Evolutionary conservation across 35 echinoderm and acorn worm species (phyloP), one percentile per base, ranked within the genome.

Genomic region (Stichopus chloronotus): DNA sequence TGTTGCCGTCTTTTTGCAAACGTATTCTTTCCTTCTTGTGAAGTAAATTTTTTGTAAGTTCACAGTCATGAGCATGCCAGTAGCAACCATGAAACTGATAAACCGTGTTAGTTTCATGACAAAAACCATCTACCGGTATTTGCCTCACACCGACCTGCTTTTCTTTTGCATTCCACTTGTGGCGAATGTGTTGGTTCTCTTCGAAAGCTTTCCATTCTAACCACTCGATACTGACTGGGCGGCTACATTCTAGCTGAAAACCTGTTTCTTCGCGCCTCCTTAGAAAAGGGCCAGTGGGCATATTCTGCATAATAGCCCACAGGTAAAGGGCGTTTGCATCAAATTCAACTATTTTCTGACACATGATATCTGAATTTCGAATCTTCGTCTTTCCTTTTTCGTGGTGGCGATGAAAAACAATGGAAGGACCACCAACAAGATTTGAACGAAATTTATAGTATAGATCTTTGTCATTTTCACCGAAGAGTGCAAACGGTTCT

Each of bases 241-340:
- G 93, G 10, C 56, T 94, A 52, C 13, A 71, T 87, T 95, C 90
- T 19, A 24, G 24, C 9, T 43, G 84, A 81, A 56, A 88, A 63
- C 72, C 59, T 53, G 85, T 72, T 78, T 88, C 93, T n/a, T 4
- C 56, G 53, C 52, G 59, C 4, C 93, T 17, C 25, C 93, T 90
- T 8, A 83, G 9, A 17, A 21, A 8, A 1, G 25, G 5, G 14
- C 87, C 87, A 17, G 93, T 94, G 2, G 93, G 87, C 93, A 91
- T 94, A 17, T 94, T 25, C 52, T 94, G 93, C 59, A 55, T 90
- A 3, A 94, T 20, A 13, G 93, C 74, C 87, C 87, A 94, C 6
- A 94, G 88, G 83, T 94, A 94, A 9, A 94, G 55, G 3, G 87
- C 87, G 25, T 94, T 94, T 17, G 87, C 93, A 58, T 94, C 93